Percentiles rank a stretch among this genome's conserved stretches.
These are phyloP conservation scores for Chouioia cunea DNA, from an alignment of 2,888 invertebrate species.

Conservation along the genomic window DNA sequence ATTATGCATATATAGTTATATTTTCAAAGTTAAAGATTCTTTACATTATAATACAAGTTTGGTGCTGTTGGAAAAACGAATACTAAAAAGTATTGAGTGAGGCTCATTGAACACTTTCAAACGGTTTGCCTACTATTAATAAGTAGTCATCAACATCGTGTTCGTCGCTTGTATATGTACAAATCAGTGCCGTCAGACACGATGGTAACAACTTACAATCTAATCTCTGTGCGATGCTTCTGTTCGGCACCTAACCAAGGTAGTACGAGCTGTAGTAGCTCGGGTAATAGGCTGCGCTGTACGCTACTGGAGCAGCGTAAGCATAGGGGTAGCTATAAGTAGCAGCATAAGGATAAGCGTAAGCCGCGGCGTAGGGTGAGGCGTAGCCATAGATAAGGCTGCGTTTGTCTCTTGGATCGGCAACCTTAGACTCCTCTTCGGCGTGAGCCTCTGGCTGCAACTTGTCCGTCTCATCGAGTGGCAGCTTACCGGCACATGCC, in stretches of 20 bases:
- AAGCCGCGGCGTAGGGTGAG: constrained; percentile 53
- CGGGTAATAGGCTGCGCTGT: constrained; percentile 54
- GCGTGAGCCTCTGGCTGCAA: constrained; percentile 47
- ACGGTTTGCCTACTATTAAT: no score
- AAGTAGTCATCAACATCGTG: background rate
- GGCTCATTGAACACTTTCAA: no score
- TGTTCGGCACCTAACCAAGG: constrained; percentile 47
- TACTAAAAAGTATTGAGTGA: background rate
- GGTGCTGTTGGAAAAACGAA: background rate
- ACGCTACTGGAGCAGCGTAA: constrained; percentile 53
- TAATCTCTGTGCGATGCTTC: background rate
- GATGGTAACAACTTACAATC: background rate
- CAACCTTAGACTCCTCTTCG: constrained; percentile 37
- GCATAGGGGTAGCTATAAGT: constrained; percentile 48
- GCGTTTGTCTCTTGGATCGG: constrained; percentile 56
- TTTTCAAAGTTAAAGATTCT: constrained; percentile 23
- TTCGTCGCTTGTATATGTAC: constrained; percentile 10
- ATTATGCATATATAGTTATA: constrained; percentile 19
- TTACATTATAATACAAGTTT: constrained; percentile 12
- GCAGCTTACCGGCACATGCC: constrained; percentile 52
- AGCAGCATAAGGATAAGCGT: constrained; percentile 53
- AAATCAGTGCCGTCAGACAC: constrained; percentile 6
- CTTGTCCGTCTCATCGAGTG: constrained; percentile 14
- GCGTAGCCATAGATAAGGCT: constrained; percentile 54
- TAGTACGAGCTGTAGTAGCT: constrained; percentile 54